Base-by-base conservation (phyloP, 2,888 invertebrate genomes). In the Caenorhabditis uteleia region DNA sequence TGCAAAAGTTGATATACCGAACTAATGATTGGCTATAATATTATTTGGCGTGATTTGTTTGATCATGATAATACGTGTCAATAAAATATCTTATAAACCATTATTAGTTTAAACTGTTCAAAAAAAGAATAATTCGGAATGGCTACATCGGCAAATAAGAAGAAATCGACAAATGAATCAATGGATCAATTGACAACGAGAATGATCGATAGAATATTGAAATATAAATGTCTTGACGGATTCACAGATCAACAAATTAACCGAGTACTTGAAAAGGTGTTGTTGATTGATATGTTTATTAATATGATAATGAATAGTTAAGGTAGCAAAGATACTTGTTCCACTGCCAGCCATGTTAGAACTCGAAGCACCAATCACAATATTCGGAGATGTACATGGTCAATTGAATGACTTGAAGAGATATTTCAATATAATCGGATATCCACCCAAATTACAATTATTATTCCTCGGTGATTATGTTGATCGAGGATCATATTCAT, bases 381-480 rank as follows among this genome's bases (percentile, higher is more conserved):
- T 78, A 27, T 62, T 77, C 44, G 78, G 78, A 10, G 74, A 75
- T 51, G 67, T 75, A 21, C 78, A 78, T 56, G 78, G 78, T 12
- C 78, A 78, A 54, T 62, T 78, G 44, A 59, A 51, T 25, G 75
- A 78, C 44, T 54, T 78, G 14, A 59, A 76, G 7, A 49, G 69
- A 21, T 67, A 59, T 45, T 62, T 71, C 16, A 47, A 55, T 10
- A 49, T 68, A 3, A 67, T 77, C 36, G 79, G 76, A 27, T 54
- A 62, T n/a, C 77, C 78, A 16, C 71, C 75, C n/a, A 47, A 67
- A 36, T 54, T 56, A 1, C 54, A 65, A 40, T 46, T 70, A 31
- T 73, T 79, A 21, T 78, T 77, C 36, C 70, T 79, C 18, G 79
- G 79, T 1, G 79, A 79, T 59, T 79, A 79, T 43, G 74, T 77